phyloP scores from a whole-genome alignment of 2,113 vertebrate genomes.

The Leucopsar rothschildi region DNA sequence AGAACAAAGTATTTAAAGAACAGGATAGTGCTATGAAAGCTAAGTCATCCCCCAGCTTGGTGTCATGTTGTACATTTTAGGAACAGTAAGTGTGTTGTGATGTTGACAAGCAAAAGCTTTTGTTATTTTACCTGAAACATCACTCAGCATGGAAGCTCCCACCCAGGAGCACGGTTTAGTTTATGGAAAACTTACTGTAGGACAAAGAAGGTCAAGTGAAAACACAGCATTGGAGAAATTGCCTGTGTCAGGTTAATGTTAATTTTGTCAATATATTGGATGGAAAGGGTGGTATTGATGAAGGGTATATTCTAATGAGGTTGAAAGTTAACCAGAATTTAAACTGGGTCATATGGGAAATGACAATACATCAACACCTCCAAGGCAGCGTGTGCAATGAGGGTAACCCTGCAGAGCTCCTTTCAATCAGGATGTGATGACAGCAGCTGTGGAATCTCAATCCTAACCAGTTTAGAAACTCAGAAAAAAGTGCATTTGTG shows the following conservation, averaged over 20 bases:
- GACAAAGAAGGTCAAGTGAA: neutral
- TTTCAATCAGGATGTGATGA: neutral
- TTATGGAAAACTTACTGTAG: neutral
- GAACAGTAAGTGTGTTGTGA: neutral
- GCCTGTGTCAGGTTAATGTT: neutral
- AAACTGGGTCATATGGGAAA: neutral
- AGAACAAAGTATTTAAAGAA: neutral
- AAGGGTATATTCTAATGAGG: neutral
- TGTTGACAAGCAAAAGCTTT: neutral
- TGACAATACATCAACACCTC: neutral
- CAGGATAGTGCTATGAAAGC: neutral
- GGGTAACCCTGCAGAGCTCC: neutral
- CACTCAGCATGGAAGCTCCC: neutral
- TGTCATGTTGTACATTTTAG: neutral
- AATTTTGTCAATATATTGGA: neutral
- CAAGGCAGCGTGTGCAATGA: neutral
- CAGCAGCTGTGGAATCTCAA: neutral
- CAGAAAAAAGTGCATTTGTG: neutral
- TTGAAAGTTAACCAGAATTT: neutral
- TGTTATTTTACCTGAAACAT: neutral
- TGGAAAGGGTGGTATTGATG: neutral
- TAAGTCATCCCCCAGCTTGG: fast-evolving
- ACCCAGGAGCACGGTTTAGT: neutral
- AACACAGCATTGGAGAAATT: neutral
- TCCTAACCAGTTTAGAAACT: neutral